These are phyloP conservation scores for Bombus confusus DNA, from an alignment of 1,140 invertebrate genomes.

Conservation along the genomic window DNA sequence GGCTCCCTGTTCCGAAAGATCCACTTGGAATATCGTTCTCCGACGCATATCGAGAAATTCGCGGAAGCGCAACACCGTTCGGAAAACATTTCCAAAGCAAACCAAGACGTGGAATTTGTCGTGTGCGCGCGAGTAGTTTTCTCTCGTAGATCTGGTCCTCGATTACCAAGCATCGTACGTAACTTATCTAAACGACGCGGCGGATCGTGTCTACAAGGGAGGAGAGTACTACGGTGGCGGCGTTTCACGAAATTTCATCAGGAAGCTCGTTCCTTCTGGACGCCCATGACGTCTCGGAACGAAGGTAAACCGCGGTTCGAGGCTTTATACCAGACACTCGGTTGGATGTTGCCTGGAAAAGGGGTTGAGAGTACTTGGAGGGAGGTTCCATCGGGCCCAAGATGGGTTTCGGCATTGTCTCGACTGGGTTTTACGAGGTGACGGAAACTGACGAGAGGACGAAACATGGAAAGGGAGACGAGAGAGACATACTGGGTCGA, in stretches of 20 bases:
- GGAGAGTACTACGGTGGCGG: too few species aligned
- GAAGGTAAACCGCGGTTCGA: constrained; percentile 50
- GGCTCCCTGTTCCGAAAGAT: not conserved
- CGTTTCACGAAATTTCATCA: constrained; percentile 41
- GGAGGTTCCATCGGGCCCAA: constrained; percentile 27
- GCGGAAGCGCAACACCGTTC: not conserved
- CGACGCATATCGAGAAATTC: not conserved
- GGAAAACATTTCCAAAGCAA: not conserved
- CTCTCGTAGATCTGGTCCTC: not conserved
- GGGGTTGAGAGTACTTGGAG: not conserved
- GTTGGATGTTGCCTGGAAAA: not conserved
- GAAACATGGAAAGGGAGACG: not conserved
- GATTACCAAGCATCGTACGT: not conserved
- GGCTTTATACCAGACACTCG: constrained; percentile 6
- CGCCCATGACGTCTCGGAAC: constrained; percentile 33
- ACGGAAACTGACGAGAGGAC: constrained; percentile 44
- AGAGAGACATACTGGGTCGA: not conserved
- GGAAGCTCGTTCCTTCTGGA: constrained; percentile 4
- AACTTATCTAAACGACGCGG: not conserved
- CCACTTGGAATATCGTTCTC: not conserved
- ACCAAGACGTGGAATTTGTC: not conserved
- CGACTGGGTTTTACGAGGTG: constrained; percentile 64
- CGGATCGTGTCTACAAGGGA: too few species aligned
- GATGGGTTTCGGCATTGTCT: constrained; percentile 57
- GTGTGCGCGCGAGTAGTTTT: not conserved